Percentiles rank a stretch among this genome's conserved stretches.
phyloP scores from a whole-genome alignment of 1,140 invertebrate species.

The Homarus americanus region DNA sequence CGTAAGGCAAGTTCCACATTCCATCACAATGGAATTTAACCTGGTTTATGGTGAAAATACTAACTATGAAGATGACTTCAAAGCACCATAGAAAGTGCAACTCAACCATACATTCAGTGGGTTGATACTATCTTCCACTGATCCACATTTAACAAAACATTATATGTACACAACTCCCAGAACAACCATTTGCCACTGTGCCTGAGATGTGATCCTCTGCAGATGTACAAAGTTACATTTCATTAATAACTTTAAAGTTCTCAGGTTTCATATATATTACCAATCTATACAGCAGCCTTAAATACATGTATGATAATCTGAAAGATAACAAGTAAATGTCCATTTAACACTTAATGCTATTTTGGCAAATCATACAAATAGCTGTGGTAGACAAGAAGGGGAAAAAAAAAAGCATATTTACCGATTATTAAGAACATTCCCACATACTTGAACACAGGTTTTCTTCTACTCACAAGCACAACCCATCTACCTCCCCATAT shows the following conservation, averaged over 20 bases:
- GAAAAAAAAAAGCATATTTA: too few species aligned
- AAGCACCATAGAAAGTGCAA: constrained; percentile 62
- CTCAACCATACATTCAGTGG: constrained; percentile 53
- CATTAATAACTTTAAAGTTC: neutral
- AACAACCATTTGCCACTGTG: constrained; percentile 53
- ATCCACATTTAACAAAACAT: constrained; percentile 62
- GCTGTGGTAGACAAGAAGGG: neutral
- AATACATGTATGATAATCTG: neutral
- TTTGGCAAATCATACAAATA: neutral
- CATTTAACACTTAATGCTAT: neutral
- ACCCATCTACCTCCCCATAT: too few species aligned
- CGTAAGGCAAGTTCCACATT: constrained; percentile 50
- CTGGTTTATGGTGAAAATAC: constrained; percentile 36
- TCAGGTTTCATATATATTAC: neutral
- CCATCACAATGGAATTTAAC: constrained; percentile 35
- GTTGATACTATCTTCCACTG: constrained; percentile 62
- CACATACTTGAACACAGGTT: too few species aligned
- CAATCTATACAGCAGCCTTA: neutral
- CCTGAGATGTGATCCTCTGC: constrained; percentile 19
- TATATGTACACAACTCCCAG: constrained; percentile 55
- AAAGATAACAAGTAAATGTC: neutral
- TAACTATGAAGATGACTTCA: constrained; percentile 58
- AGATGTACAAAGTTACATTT: neutral
- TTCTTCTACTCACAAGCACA: too few species aligned
- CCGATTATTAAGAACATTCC: too few species aligned